Conservation (phyloP, 2,797 vertebrate species). For the Smutsia temminckii region DNA sequence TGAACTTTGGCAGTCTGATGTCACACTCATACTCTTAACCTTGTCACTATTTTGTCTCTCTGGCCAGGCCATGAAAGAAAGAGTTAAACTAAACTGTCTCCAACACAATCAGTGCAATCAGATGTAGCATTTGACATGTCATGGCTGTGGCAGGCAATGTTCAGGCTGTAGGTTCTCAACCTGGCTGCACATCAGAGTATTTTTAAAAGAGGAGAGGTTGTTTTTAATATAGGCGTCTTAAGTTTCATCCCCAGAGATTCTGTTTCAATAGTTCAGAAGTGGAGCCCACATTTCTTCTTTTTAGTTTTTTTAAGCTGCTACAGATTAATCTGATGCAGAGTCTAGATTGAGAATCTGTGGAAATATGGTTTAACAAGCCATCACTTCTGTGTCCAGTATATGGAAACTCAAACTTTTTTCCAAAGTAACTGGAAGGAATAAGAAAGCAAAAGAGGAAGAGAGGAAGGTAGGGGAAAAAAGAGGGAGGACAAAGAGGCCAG, state of each 20-base stretch:
- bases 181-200: background rate
- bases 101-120: background rate
- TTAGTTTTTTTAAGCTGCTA: background rate
- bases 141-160: background rate
- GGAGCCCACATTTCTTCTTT: background rate
- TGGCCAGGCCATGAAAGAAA: background rate
- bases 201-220: background rate
- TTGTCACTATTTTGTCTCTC: background rate
- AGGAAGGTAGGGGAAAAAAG: background rate
- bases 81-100: background rate
- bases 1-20: background rate
- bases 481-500: background rate
- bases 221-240: background rate
- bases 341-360: background rate
- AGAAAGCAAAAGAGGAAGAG: background rate
- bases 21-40: background rate
- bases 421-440: background rate
- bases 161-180: background rate
- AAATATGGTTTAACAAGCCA: background rate
- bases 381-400: background rate
- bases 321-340: background rate
- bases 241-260: slow-evolving; percentile 5
- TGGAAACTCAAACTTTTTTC: background rate
- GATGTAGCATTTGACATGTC: background rate
- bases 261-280: slow-evolving; percentile 2